Conservation (phyloP, 2,797 vertebrate species). For the Muraenolepis orangiensis region DNA sequence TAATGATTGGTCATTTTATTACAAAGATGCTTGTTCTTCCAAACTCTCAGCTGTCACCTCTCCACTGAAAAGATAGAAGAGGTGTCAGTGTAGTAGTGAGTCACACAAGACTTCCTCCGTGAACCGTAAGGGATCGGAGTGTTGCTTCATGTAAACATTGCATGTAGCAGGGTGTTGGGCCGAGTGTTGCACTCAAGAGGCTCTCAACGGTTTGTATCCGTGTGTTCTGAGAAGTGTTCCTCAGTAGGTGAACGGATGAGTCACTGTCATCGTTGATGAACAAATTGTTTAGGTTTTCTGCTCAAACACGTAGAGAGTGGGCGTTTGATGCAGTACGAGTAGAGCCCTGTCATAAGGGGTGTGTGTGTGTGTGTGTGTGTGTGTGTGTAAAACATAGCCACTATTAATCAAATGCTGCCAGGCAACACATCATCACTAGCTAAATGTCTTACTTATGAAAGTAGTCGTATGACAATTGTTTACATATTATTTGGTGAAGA, state of each 20-base stretch:
- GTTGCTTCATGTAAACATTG: constrained; percentile 13
- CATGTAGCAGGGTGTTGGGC: constrained; percentile 7
- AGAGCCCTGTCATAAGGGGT: not conserved
- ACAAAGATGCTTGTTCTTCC: constrained; percentile 6
- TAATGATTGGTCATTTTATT: constrained; percentile 47
- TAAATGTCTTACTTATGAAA: not conserved
- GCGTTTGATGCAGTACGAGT: not conserved
- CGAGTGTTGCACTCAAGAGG: constrained; percentile 16
- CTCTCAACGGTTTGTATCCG: constrained; percentile 5
- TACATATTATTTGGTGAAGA: not conserved
- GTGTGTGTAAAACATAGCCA: not conserved
- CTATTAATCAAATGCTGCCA: not conserved
- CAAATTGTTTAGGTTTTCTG: constrained; percentile 16
- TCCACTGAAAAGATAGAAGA: not conserved
- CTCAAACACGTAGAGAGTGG: not conserved
- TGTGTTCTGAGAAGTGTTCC: constrained; percentile 7
- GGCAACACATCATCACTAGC: not conserved
- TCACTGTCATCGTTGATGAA: constrained; percentile 9
- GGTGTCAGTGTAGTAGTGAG: constrained; percentile 6
- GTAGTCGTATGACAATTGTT: not conserved
- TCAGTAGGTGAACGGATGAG: constrained; percentile 1
- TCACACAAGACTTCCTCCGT: not conserved
- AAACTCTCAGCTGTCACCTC: constrained; percentile 6
- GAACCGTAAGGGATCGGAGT: not conserved
- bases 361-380: not conserved